Evolutionary conservation across 2,888 invertebrate genomes (phyloP).

Genomic region (Pelosia muscerda): DNA sequence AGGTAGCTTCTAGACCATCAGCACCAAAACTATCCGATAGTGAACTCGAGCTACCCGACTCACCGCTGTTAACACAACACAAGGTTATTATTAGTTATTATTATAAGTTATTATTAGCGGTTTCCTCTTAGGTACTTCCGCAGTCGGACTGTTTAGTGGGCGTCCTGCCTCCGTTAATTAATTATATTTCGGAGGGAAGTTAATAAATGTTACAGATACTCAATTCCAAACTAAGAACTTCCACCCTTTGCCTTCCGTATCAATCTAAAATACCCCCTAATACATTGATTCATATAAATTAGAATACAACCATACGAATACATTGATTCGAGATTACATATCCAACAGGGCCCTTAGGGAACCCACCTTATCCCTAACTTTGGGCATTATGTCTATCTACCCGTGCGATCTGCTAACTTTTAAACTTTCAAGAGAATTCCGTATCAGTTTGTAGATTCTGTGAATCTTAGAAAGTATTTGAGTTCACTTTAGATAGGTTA

Average conservation of each 20-base stretch:
- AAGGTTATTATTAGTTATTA: too few species aligned
- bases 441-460: constrained; percentile 45
- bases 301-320: constrained; percentile 22
- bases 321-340: constrained; percentile 37
- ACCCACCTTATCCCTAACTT: constrained; percentile 47
- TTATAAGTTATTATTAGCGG: too few species aligned
- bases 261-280: neutral
- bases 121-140: too few species aligned
- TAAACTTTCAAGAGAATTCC: constrained; percentile 46
- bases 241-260: neutral
- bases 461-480: constrained; percentile 27
- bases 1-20: too few species aligned
- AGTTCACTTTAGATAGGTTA: constrained; percentile 26
- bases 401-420: constrained; percentile 49
- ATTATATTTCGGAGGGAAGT: too few species aligned
- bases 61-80: too few species aligned
- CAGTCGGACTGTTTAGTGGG: too few species aligned
- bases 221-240: too few species aligned
- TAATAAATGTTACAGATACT: too few species aligned
- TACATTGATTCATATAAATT: constrained; percentile 32
- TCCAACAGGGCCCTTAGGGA: constrained; percentile 34
- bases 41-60: too few species aligned
- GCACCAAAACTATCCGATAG: too few species aligned
- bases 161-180: too few species aligned
- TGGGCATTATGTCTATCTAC: constrained; percentile 47